These are phyloP conservation scores for Hexactinellida sp. DNA, from an alignment of 37 sponge, comb jelly and placozoan species.

Conservation along the genomic window DNA sequence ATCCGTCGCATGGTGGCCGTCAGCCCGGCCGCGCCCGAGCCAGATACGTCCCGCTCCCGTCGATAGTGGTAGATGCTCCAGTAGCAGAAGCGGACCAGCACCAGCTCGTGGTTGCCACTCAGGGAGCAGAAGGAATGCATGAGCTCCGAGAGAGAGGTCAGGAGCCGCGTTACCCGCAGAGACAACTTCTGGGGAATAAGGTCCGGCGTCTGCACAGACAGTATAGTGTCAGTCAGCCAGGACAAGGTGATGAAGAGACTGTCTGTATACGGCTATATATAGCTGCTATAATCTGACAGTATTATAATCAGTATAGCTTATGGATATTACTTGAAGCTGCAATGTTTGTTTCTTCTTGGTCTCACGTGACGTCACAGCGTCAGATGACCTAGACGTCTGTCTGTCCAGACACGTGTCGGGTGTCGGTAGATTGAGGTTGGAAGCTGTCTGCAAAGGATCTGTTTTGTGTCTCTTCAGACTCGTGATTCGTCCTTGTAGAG, in stretches of 20 bases:
- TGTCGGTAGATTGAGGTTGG: not conserved
- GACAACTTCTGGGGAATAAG: not conserved
- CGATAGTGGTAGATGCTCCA: not conserved
- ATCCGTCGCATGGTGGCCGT: not conserved
- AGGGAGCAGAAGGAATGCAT: not conserved
- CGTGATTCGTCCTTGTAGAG: not conserved
- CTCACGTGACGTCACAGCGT: not conserved
- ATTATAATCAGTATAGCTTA: no score
- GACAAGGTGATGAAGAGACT: not conserved
- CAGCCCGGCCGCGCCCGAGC: not conserved
- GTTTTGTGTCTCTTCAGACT: not conserved
- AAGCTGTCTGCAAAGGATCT: not conserved
- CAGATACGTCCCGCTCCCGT: not conserved
- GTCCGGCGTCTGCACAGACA: not conserved
- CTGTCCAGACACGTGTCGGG: not conserved
- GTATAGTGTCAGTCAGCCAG: slow-evolving; percentile 6
- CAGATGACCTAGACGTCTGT: not conserved
- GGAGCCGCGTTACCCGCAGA: not conserved
- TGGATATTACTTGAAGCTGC: not conserved
- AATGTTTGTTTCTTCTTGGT: not conserved
- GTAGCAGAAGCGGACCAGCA: not conserved
- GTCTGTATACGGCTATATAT: not conserved
- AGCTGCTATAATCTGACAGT: not conserved
- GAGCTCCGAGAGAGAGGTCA: not conserved
- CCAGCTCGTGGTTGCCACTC: not conserved